These are phyloP conservation scores for Mormyrus proboscirostris DNA, from an alignment of 2,797 vertebrate genomes.

Conservation along the genomic window DNA sequence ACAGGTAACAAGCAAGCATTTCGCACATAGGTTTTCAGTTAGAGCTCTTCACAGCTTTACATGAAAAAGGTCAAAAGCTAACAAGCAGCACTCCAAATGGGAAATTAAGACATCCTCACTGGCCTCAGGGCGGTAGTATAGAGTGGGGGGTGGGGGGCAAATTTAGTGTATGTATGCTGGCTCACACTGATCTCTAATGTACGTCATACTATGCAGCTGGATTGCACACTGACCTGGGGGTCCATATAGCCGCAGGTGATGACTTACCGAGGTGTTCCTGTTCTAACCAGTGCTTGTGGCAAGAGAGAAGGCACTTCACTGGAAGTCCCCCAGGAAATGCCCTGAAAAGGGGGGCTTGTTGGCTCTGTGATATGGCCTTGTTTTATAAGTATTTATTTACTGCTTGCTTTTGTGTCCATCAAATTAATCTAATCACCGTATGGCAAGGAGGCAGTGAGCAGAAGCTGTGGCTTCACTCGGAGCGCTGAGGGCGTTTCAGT, in stretches of 20 bases:
- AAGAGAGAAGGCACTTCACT: not conserved
- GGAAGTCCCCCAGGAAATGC: slow-evolving; percentile 14
- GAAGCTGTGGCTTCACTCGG: slow-evolving; percentile 44
- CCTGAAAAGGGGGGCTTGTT: not conserved
- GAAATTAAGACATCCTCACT: not conserved
- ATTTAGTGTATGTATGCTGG: slow-evolving; percentile 3
- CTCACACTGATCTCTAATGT: not conserved
- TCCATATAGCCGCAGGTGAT: not conserved
- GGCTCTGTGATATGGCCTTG: slow-evolving; percentile 20
- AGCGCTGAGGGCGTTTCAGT: slow-evolving; percentile 58
- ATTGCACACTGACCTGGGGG: slow-evolving; percentile 3
- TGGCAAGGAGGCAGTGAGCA: slow-evolving; percentile 54
- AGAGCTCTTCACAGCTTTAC: not conserved
- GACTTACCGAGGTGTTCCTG: not conserved
- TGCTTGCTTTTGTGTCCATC: slow-evolving; percentile 50
- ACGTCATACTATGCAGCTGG: not conserved
- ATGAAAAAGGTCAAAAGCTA: not conserved
- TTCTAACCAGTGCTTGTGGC: not conserved
- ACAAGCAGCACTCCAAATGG: not conserved
- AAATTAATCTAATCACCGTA: slow-evolving; percentile 59
- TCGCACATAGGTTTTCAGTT: not conserved
- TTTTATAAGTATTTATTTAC: slow-evolving; percentile 51
- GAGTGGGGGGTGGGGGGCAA: slow-evolving; percentile 9
- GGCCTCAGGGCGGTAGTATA: not conserved
- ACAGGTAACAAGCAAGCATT: not conserved